Evolutionary conservation across 2,888 invertebrate genomes (phyloP).

Genomic region (Apocheima hispidaria): DNA sequence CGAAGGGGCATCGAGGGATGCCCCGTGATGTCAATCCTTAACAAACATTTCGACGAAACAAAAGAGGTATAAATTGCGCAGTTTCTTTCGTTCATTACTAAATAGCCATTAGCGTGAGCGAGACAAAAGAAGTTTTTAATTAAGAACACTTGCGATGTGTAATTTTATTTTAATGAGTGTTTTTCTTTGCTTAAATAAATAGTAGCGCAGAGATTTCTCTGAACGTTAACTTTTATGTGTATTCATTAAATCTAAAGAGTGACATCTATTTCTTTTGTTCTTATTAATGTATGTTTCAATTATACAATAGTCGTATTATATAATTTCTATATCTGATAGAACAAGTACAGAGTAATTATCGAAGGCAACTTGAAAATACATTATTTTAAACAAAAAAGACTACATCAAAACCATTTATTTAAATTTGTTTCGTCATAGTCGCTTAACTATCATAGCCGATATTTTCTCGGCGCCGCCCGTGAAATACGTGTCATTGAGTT

Average conservation of each 20-base stretch:
- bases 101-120: constrained; percentile 48
- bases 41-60: constrained; percentile 55
- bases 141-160: constrained; percentile 60
- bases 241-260: constrained; percentile 6
- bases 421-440: too few relatives aligned
- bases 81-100: constrained; percentile 49
- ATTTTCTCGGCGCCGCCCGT: too few relatives aligned
- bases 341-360: too few relatives aligned
- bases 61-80: constrained; percentile 50
- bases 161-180: constrained; percentile 57
- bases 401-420: too few relatives aligned
- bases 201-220: constrained; percentile 32
- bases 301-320: too few relatives aligned
- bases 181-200: constrained; percentile 47
- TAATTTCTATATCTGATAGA: too few relatives aligned
- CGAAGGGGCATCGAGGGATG: constrained; percentile 54
- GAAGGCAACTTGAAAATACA: too few relatives aligned
- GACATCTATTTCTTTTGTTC: neutral
- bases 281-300: too few relatives aligned
- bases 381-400: too few relatives aligned
- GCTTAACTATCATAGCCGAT: too few relatives aligned
- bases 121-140: constrained; percentile 54
- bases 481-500: too few relatives aligned
- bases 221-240: constrained; percentile 1
- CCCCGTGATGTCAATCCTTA: constrained; percentile 56